Evolutionary conservation across 2,113 vertebrate genomes (phyloP), one percentile per base, ranked within the genome.

Genomic region (Grallaria varia): DNA sequence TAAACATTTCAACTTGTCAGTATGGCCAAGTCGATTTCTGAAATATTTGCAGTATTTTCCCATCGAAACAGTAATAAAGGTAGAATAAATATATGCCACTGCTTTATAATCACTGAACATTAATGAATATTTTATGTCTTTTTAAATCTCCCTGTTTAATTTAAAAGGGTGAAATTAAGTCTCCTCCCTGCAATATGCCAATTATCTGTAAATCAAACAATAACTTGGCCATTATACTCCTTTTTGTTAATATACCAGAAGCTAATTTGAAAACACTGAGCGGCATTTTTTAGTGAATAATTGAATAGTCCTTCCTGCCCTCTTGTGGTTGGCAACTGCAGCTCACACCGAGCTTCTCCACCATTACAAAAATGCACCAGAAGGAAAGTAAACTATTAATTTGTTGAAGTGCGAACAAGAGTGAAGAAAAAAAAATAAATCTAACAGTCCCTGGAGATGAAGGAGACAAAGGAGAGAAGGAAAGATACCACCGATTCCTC

Each of bases 61-160:
- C 98, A 97, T 98, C 98, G 98, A 98, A 98, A 99, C 98, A 98
- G 98, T 98, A 98, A 98, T 98, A 98, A 99, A 98, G 97, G 90
- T 96, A 98, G 97, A 98, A 98, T 98, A 98, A 98, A 98, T 98
- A 98, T 98, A 98, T 98, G 98, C 96, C 97, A 98, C 98, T 98
- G 97, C 98, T 98, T 98, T 98, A 98, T 98, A 98, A 98, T 98
- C 98, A 98, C 98, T 98, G 97, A 97, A 97, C 98, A 98, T 98
- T 98, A 98, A 98, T 99, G 98, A 99, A 99, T 99, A 98, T 99
- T 99, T 99, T 98, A 99, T 99, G 97, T 98, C 97, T 98, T 98
- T 98, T 98, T 98, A 99, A 99, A 99, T 98, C 98, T 98, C 98
- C 98, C 98, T 99, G 98, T 99, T 99, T 99, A 99, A 98, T 98